These are phyloP conservation scores for Melanostigma gelatinosum DNA, from an alignment of 2,113 vertebrate species.

Conservation along the genomic window DNA sequence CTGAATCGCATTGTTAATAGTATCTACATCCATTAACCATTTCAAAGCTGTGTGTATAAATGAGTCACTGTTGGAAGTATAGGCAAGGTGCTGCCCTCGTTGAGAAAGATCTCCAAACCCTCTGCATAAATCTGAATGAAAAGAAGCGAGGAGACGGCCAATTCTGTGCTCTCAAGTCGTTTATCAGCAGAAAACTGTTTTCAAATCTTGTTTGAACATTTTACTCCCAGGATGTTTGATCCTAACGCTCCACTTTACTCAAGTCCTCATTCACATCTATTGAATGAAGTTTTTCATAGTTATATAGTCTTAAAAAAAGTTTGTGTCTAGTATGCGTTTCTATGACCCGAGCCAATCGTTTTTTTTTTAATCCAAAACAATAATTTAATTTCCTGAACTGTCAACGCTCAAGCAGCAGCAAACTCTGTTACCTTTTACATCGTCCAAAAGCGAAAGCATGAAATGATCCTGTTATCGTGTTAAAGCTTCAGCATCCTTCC, in stretches of 20 bases:
- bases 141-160: conserved; percentile 16
- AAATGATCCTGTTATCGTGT: conserved; percentile 47
- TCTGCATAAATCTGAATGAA: conserved; percentile 49
- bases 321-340: not conserved
- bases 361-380: conserved; percentile 3
- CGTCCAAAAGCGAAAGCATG: conserved; percentile 26
- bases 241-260: not conserved
- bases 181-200: conserved; percentile 28
- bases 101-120: conserved; percentile 17
- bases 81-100: conserved; percentile 35
- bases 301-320: not conserved
- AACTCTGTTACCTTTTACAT: conserved; percentile 1
- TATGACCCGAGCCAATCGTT: not conserved
- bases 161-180: conserved; percentile 7
- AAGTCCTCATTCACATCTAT: not conserved
- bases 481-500: conserved; percentile 51
- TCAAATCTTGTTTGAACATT: not conserved
- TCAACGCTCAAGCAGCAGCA: conserved; percentile 28
- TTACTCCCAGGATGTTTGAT: conserved; percentile 2
- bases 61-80: conserved; percentile 7
- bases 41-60: conserved; percentile 27
- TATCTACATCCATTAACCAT: conserved; percentile 38
- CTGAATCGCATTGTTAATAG: conserved; percentile 17
- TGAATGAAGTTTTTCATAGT: not conserved
- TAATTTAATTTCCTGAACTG: conserved; percentile 13